Conservation (phyloP, 2,113 vertebrate species). For the Pardalotus punctatus region DNA sequence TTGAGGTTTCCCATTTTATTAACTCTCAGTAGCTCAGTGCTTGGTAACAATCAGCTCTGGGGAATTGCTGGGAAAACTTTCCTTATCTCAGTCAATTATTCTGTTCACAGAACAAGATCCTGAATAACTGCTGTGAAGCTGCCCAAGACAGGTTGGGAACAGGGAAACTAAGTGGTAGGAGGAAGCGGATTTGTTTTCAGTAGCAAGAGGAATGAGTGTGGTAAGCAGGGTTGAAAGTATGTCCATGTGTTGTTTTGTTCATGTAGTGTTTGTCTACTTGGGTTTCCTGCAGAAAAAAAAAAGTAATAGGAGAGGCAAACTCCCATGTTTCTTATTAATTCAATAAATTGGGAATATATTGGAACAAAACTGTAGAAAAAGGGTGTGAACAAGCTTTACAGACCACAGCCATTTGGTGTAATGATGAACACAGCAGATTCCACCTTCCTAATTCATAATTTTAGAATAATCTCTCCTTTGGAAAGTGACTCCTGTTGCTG, state of each 20-base stretch:
- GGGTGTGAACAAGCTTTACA: background rate
- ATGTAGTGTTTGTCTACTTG: background rate
- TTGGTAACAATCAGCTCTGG: background rate
- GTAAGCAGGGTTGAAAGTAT: slow-evolving; percentile 2
- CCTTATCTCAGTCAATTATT: slow-evolving; percentile 18
- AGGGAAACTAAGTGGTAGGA: background rate
- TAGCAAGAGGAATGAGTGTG: slow-evolving; percentile 29
- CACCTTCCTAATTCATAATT: background rate
- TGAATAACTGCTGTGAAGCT: slow-evolving; percentile 2
- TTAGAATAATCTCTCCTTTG: background rate
- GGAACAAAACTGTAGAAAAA: background rate
- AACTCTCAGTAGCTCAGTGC: background rate
- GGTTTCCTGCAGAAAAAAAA: background rate
- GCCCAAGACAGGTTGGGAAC: background rate
- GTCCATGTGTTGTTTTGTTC: background rate
- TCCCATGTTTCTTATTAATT: background rate
- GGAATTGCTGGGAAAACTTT: background rate
- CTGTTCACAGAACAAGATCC: slow-evolving; percentile 35
- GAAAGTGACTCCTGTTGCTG: background rate
- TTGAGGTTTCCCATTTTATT: background rate
- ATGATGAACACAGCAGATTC: background rate
- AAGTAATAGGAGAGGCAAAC: background rate
- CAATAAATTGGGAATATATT: background rate
- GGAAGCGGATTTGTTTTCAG: background rate
- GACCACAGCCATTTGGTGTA: background rate